Base-by-base conservation (phyloP, 2,888 invertebrate genomes). In the Euplexia lucipara region DNA sequence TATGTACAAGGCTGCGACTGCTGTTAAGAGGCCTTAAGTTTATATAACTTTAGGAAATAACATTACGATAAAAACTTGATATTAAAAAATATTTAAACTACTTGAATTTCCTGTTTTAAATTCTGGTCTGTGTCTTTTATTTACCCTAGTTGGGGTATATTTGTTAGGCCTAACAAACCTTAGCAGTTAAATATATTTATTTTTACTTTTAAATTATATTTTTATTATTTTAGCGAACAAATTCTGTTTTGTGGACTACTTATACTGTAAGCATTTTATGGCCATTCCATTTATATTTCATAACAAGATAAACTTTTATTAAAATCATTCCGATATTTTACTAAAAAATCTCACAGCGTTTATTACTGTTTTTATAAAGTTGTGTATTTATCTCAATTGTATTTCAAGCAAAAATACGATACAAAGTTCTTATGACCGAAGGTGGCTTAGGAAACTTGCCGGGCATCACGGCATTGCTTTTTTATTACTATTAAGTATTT, bases 241-340 rank as follows among this genome's bases (percentile, higher is more conserved):
- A 65, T 37, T 58, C 14, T 52, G 44, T 49, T 30, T 61, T 65
- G 22, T 70, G n/a, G n/a, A n/a, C n/a, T 41, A 60, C 70, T 56
- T 66, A 51, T 63, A 70, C 51, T 45, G n/a, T 51, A 57, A 66
- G 76, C 64, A 76, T 82, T 82, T 63, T 59, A 61, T 45, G 44
- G 65, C 47, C 75, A 83, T 83, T 83, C 83, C 81, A 69, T 69
- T 72, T 77, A 58, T 32, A 34, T 45, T 48, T 39, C 3, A 35
- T n/a, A 20, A 42, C 10, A 5, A 26, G 20, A 20, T 6, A 16
- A 20, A 18, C 30, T 47, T 66, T 41, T 48, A 16, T 37, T 14
- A 12, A n/a, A 5, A 30, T 35, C 56, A 57, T 66, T 66, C 67
- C 67, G 51, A 35, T 44, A 18, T 42, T 9, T 14, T 30, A 44